Conservation (phyloP, 2,797 vertebrate species). For the Podargus strigoides region DNA sequence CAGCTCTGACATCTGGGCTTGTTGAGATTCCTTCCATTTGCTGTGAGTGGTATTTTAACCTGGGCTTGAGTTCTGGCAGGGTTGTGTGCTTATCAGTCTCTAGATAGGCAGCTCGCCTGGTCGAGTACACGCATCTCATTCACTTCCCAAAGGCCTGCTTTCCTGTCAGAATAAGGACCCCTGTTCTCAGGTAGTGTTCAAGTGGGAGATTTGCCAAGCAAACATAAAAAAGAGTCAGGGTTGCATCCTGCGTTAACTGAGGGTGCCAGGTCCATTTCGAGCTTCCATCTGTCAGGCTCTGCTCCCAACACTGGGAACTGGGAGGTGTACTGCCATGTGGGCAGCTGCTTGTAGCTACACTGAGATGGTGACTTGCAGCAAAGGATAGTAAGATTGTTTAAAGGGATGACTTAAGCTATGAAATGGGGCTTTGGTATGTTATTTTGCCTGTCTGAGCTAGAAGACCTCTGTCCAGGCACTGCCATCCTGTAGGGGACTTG, state of each 20-base stretch:
- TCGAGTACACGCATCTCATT: neutral
- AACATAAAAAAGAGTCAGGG: too few relatives aligned
- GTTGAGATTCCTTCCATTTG: slow-evolving; percentile 6
- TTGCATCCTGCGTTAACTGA: neutral
- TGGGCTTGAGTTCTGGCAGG: neutral
- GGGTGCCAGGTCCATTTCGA: neutral
- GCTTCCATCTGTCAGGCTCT: neutral
- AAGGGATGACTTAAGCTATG: neutral
- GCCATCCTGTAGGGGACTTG: neutral
- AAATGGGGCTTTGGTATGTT: neutral
- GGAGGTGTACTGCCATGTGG: neutral
- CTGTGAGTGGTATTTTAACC: neutral
- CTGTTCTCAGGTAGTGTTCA: neutral
- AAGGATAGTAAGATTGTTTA: neutral
- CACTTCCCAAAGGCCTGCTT: neutral
- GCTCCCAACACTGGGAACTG: neutral
- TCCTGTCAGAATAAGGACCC: neutral
- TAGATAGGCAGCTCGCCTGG: neutral
- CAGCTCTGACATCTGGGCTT: neutral
- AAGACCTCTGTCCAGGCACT: neutral
- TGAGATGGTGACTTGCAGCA: neutral
- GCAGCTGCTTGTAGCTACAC: neutral
- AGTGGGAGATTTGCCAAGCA: neutral
- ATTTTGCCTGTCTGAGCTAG: neutral
- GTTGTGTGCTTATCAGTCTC: neutral